These are phyloP conservation scores for Philotrypesis tridentata DNA, from an alignment of 1,140 invertebrate genomes.

Conservation along the genomic window DNA sequence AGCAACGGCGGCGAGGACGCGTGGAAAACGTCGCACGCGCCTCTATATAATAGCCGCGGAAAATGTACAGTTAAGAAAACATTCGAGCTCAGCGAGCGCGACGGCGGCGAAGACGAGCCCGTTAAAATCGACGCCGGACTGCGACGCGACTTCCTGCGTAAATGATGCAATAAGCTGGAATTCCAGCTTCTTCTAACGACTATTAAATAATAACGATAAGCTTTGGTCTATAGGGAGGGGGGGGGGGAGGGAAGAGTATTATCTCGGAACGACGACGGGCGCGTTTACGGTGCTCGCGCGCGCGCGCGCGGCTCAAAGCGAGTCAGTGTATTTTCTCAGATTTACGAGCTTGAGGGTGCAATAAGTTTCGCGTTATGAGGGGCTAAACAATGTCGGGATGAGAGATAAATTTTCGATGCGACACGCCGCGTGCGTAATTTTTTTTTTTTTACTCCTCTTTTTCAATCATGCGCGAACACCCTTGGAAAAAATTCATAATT, in stretches of 20 bases:
- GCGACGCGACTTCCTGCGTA: slow-evolving; percentile 17
- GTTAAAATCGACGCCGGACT: slow-evolving; percentile 24
- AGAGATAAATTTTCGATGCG: too few relatives aligned
- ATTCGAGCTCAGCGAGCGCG: slow-evolving; percentile 30
- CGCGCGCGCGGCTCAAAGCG: too few relatives aligned
- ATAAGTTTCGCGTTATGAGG: neutral
- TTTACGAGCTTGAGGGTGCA: neutral
- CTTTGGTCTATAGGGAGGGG: too few relatives aligned
- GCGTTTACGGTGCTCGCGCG: neutral
- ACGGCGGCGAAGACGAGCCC: too few relatives aligned
- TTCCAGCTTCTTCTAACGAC: slow-evolving; percentile 25
- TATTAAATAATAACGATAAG: slow-evolving; percentile 39
- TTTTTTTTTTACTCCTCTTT: too few relatives aligned
- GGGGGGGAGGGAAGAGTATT: neutral
- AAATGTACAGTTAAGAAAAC: slow-evolving; percentile 46
- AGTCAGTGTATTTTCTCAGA: neutral
- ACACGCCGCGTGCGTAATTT: too few relatives aligned
- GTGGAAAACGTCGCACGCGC: slow-evolving; percentile 1
- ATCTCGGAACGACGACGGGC: neutral
- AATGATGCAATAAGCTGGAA: slow-evolving; percentile 10
- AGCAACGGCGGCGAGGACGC: too few relatives aligned
- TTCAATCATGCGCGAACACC: too few relatives aligned
- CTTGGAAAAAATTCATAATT: too few relatives aligned
- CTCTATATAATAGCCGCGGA: neutral
- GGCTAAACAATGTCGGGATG: neutral